These are phyloP conservation scores for Helogale parvula DNA, from an alignment of 2,113 vertebrate species.

Conservation along the genomic window DNA sequence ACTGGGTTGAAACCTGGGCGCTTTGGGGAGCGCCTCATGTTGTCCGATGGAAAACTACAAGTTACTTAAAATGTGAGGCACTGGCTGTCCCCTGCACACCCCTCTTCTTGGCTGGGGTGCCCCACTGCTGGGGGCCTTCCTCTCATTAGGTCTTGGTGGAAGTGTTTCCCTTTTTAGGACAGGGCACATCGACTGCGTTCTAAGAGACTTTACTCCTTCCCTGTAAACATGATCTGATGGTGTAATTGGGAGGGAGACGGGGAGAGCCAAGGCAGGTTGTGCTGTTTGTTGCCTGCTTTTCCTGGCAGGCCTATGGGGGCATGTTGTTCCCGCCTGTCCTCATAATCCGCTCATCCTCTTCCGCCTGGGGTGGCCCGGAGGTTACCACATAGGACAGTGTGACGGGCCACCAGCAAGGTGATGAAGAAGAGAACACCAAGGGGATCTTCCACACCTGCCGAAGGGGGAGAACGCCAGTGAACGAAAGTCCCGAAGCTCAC, in stretches of 20 bases:
- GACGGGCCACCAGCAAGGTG: neutral
- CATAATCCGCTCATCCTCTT: conserved; percentile 48
- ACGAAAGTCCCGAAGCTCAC: conserved; percentile 8
- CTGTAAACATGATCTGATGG: conserved; percentile 63
- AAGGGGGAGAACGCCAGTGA: neutral
- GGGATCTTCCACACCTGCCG: neutral
- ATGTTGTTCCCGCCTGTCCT: conserved; percentile 80
- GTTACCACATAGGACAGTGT: neutral
- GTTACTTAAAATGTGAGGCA: neutral
- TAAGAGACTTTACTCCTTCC: conserved; percentile 21
- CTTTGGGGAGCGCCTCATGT: neutral
- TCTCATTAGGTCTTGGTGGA: neutral
- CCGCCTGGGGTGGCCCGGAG: conserved; percentile 63
- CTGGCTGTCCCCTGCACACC: rapidly evolving
- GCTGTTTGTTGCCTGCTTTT: conserved; percentile 79
- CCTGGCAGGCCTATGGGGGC: conserved; percentile 76
- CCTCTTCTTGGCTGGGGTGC: neutral
- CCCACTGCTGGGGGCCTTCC: neutral
- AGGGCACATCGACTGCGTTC: neutral
- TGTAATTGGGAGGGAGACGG: conserved; percentile 19
- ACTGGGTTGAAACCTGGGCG: neutral
- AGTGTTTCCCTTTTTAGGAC: neutral
- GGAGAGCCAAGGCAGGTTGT: conserved; percentile 41
- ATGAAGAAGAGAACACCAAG: neutral
- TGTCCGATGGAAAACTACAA: conserved; percentile 55